Conservation (phyloP, 2,113 vertebrate species). For the Malurus alboscapulatus region DNA sequence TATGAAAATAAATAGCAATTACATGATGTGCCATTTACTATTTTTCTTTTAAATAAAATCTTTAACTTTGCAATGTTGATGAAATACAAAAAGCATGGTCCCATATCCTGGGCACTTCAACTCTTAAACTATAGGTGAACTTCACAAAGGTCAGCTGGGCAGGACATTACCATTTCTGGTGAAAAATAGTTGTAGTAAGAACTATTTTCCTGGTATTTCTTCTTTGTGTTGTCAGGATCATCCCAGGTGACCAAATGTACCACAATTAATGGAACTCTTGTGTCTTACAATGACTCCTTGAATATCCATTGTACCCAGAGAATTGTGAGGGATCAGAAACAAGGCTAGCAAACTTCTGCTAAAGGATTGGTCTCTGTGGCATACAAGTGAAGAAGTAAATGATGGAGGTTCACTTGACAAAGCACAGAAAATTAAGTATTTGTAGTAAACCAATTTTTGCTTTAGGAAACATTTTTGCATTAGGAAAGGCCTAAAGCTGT, state of each 20-base stretch:
- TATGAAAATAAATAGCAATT: slow-evolving; percentile 99
- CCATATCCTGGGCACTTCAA: not conserved
- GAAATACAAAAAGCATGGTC: not conserved
- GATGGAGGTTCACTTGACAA: not conserved
- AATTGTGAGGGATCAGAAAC: not conserved
- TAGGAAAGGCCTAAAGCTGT: not conserved
- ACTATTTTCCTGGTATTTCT: not conserved
- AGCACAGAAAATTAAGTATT: not conserved
- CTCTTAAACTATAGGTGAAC: not conserved
- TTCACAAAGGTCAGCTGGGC: not conserved
- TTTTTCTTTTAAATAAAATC: slow-evolving; percentile 48
- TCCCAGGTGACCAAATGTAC: not conserved
- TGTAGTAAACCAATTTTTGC: not conserved
- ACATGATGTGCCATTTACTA: slow-evolving; percentile 68
- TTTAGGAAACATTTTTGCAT: not conserved
- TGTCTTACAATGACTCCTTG: not conserved
- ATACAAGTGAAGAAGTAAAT: not conserved
- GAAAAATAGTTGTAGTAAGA: not conserved
- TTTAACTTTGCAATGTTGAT: not conserved
- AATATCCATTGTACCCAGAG: not conserved
- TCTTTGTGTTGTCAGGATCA: not conserved
- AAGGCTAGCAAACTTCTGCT: not conserved
- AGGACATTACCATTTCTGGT: not conserved
- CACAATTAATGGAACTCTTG: not conserved
- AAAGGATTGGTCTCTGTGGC: not conserved